These are phyloP conservation scores for Echinometra lucunter DNA, from an alignment of 53 echinoderm and acorn worm genomes.

Conservation along the genomic window DNA sequence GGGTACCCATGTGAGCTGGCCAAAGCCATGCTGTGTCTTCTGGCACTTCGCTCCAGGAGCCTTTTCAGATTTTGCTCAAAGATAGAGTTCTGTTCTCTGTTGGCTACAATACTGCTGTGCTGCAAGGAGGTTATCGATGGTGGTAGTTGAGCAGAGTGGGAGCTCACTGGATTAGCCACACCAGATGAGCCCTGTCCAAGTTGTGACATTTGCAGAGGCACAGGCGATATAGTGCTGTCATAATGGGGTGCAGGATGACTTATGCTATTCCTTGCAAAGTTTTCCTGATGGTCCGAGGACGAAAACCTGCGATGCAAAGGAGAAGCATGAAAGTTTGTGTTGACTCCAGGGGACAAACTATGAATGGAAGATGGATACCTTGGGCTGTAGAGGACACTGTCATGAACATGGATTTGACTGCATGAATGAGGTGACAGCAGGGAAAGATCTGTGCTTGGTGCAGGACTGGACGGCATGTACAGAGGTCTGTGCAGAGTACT, in stretches of 20 bases:
- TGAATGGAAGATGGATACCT: constrained; percentile 83
- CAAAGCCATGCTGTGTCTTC: constrained; percentile 39
- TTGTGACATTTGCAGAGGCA: constrained; percentile 54
- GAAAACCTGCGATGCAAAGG: constrained; percentile 71
- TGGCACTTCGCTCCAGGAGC: constrained; percentile 60
- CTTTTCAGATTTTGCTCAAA: constrained; percentile 66
- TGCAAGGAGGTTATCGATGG: constrained; percentile 45
- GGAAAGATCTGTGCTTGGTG: constrained; percentile 82
- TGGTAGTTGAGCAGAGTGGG: background rate
- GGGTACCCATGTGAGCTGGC: constrained; percentile 26
- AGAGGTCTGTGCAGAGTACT: constrained; percentile 89
- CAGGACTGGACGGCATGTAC: constrained; percentile 91
- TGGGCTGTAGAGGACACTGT: constrained; percentile 91
- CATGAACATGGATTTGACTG: constrained; percentile 89
- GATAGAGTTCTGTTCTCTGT: constrained; percentile 55
- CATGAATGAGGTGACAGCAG: constrained; percentile 94
- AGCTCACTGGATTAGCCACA: constrained; percentile 23
- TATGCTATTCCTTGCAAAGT: constrained; percentile 62
- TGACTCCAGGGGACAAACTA: constrained; percentile 70
- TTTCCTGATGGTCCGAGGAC: constrained; percentile 82
- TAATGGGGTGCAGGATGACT: constrained; percentile 47
- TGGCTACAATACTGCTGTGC: constrained; percentile 67
- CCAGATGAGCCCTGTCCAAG: background rate
- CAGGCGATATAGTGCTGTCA: background rate
- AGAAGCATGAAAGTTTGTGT: constrained; percentile 36